phyloP scores from a whole-genome alignment of 92 coral and sea anemone species.

The Zoanthus sansibaricus region DNA sequence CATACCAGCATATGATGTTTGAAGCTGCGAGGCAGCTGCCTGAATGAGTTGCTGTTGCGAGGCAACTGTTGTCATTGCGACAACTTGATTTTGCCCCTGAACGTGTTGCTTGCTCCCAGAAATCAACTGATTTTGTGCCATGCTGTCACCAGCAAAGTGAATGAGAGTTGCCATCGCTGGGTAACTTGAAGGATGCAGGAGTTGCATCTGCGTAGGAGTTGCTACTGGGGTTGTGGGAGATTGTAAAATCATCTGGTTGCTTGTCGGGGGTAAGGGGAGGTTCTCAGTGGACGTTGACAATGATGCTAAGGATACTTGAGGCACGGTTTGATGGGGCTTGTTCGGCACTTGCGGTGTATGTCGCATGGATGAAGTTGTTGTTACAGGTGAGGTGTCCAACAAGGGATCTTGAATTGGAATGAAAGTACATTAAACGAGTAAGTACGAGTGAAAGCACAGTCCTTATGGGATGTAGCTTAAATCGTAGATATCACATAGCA shows the following conservation, averaged over 20 bases:
- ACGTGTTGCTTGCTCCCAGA: constrained; percentile 6
- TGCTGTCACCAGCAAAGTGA: constrained; percentile 38
- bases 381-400: constrained; percentile 37
- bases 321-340: background rate
- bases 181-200: constrained; percentile 21
- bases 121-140: constrained; percentile 36
- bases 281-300: constrained; percentile 28
- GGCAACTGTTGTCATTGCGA: constrained; percentile 43
- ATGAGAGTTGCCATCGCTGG: constrained; percentile 45
- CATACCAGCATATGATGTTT: constrained; percentile 42
- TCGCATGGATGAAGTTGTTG: constrained; percentile 16
- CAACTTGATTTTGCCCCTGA: constrained; percentile 36
- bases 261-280: constrained; percentile 13
- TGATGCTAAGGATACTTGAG: constrained; percentile 19
- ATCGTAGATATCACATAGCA: no score
- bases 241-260: constrained; percentile 31
- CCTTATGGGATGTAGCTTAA: no score
- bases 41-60: constrained; percentile 40
- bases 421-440: no score
- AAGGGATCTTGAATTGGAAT: constrained; percentile 17
- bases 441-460: no score
- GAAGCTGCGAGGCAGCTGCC: constrained; percentile 41
- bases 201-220: constrained; percentile 26
- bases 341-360: constrained; percentile 3
- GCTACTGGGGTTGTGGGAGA: constrained; percentile 13